Evolutionary conservation across 2,888 invertebrate genomes (phyloP), one percentile per base, ranked within the genome.

Genomic region (Chymomyza caudatula): DNA sequence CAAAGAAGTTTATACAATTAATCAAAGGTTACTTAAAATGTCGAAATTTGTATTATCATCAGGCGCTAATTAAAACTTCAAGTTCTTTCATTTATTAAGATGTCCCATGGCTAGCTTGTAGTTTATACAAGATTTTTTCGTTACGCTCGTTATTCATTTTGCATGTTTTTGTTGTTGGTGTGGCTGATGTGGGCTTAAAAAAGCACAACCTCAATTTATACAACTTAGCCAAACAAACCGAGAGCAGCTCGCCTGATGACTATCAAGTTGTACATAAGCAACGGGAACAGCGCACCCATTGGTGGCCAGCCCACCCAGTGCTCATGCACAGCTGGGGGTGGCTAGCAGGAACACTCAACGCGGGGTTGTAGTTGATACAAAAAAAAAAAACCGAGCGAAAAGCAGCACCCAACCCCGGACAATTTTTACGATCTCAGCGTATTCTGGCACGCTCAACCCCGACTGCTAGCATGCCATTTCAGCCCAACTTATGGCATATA

Each of bases 251-350:
- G 29, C 11, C 37, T 19, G n/a, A n/a, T 20, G 52, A 15, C 19
- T 20, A 56, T 47, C 60, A 53, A 52, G 74, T 76, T 77, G 72
- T 78, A 77, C 74, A 82, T 82, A 84, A 76, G 70, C 69, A 68
- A 54, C 63, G 63, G 61, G 63, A 72, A 60, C 66, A 65, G 66
- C 63, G 71, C 43, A 22, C 51, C 57, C 19, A 43, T 19, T 42
- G 57, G 22, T 44, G 47, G 22, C 54, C 53, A 53, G 59, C 43
- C 56, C 83, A 85, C 77, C 83, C 83, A 83, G 82, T 82, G 85
- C 85, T 4, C 51, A 17, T 22, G 59, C 73, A 42, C 70, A 63
- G 73, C 71, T 73, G 76, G 71, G 70, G 75, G 68, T 53, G 53
- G 57, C 63, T 51, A 20, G 19, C 51, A 51, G 17, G 44, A 13